Evolutionary conservation across 2,888 invertebrate genomes (phyloP), one percentile per base, ranked within the genome.

Genomic region (Leptothorax acervorum): DNA sequence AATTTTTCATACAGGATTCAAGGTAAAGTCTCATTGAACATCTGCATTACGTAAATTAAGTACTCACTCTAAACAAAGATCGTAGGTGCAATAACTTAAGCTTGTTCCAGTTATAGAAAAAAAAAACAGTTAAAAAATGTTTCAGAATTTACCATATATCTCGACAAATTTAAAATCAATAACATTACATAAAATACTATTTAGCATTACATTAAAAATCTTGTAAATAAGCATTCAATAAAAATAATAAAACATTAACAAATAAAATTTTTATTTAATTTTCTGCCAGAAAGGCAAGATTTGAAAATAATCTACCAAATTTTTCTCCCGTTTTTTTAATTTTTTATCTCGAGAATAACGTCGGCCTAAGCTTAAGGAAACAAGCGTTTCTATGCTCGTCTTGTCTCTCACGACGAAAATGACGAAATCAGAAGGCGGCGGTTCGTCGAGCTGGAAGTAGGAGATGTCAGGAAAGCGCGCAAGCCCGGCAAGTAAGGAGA

Each of bases 401-500:
- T 53, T 78, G 31, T 51, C 51, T 57, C 39, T 48, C 18, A 15
- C n/a, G 48, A 45, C 45, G n/a, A 83, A 68, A 79, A 15, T 15
- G 48, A 45, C 45, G n/a, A 83, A 68, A 79, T 57, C 23, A 66
- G n/a, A 75, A 71, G 45, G 57, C 62, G 66, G 53, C 55, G 63
- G 76, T 48, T 76, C 68, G 51, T 11, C 60, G 60, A 79, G 45
- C 12, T 31, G 62, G 60, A 28, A 73, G 45, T 35, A 39, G 76
- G 31, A 81, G 39, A 68, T 4, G 73, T 11, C 18, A 60, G 79
- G 55, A 45, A 55, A 82, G 63, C 23, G 62, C 42, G 74, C 65
- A 82, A 81, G 65, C 65, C 53, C 48, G 79, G 81, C 79, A 73
- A 75, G 78, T 90, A 87, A 90, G 85, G 55, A 75, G 65, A 84